Evolutionary conservation across 2,113 vertebrate genomes (phyloP), one percentile per base, ranked within the genome.

Genomic region (Cyanocitta stelleri): DNA sequence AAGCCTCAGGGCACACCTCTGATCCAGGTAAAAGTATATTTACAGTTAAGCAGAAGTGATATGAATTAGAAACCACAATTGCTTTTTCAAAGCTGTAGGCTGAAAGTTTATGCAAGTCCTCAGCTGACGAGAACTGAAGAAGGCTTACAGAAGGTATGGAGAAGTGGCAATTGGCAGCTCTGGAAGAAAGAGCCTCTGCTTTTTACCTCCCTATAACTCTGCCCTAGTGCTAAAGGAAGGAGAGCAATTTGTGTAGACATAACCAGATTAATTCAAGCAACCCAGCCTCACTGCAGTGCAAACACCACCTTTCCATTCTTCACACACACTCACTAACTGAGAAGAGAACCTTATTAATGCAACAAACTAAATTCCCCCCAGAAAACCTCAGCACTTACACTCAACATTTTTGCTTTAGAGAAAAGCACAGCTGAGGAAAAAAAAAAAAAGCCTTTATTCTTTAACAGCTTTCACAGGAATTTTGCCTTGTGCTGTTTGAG

Each of bases 251-350:
- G 12, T n/a, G 23, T 11, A 64, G 46, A 29, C 37, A 43, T 12
- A 63, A 48, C 8, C 17, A 55, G 19, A 27, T 30, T 30, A 51
- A 69, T 62, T 46, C 80, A 86, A 56, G 12, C 16, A 78, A 56
- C 7, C 3, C 49, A 79, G 18, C 37, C 9, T 33, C 51, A n/a
- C 19, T 2, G 1, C 1, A 2, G 23, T 9, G n/a, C 23, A 55
- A 68, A 19, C 10, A 20, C 18, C 11, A 27, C 69, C 23, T 76
- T 71, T 58, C 41, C 22, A 18, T 15, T 72, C 43, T 39, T 74
- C 49, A 23, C 13, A 63, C 8, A 12, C 15, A 11, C 33, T 62
- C 24, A 13, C 19, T 39, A 24, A 58, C 13, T 33, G 37, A 32
- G 26, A 63, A 77, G 18, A 62, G 37, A 77, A 20, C 52, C 9